Evolutionary conservation across 92 coral and sea anemone genomes (phyloP), one percentile per base, ranked within the genome.

Genomic region (Heliopora coerulea): DNA sequence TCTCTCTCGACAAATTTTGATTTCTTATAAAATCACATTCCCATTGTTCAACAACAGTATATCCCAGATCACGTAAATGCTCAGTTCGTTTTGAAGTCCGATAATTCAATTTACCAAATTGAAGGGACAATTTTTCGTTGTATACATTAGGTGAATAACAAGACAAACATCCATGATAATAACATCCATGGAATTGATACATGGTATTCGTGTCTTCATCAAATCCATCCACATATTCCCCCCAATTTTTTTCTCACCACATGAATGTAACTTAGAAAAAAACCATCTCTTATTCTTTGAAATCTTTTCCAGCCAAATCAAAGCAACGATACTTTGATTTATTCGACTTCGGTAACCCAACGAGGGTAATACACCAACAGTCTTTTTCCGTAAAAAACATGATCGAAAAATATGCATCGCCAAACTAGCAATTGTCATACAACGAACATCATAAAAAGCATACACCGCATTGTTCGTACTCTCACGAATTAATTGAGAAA

Each of bases 381-480:
- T 21, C 28, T 61, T 41, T 41, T 21, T 21, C n/a, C 40, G 33
- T 41, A 61, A 61, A 61, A 61, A 61, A 61, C 28, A 21, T 8
- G 35, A 30, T 21, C 67, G 67, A 63, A 63, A 63, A 30, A 63
- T 30, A 30, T 63, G 15, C 49, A 63, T 18, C 23, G 70, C 70
- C 49, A 63, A 63, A 63, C 49, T 35, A 33, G 70, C 49, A 0
- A 63, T 63, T 11, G 70, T 63, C 21, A 63, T 35, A 63, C 70
- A 63, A 19, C 18, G 12, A 19, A 12, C 33, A 63, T 63, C 70
- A 29, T 63, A 63, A 33, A 63, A 63, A 18, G 70, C 49, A 35
- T 25, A 15, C 17, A 63, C 29, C n/a, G n/a, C n/a, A n/a, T n/a
- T n/a, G n/a, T 25, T 15, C 24, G 48, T 15, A 15, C 17, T 30